These are phyloP conservation scores for Drosophila phalerata DNA, from an alignment of 2,888 invertebrate genomes.

Conservation along the genomic window DNA sequence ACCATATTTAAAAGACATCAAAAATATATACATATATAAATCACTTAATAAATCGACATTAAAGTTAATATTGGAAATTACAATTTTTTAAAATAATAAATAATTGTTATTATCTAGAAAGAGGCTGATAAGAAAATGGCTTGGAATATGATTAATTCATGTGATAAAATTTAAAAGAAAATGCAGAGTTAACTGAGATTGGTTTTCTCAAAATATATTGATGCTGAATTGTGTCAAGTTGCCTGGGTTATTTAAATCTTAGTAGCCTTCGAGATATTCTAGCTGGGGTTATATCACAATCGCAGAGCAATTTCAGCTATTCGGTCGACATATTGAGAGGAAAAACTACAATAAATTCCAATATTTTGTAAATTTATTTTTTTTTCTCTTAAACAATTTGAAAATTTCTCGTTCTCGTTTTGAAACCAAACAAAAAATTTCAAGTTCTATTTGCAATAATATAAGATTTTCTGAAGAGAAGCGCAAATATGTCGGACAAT, in stretches of 20 bases:
- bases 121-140: too few relatives aligned
- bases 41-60: not conserved
- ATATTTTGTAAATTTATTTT: slow-evolving; percentile 25
- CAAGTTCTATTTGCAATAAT: not conserved
- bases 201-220: not conserved
- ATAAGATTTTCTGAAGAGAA: not conserved
- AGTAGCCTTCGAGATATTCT: slow-evolving; percentile 16
- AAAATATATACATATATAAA: not conserved
- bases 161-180: not conserved
- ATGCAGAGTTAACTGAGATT: not conserved
- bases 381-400: not conserved
- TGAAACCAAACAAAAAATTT: not conserved
- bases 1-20: not conserved
- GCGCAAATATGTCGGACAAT: slow-evolving; percentile 22
- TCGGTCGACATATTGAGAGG: slow-evolving; percentile 61
- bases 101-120: too few relatives aligned
- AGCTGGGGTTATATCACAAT: slow-evolving; percentile 30
- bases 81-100: too few relatives aligned
- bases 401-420: slow-evolving; percentile 1
- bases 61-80: not conserved
- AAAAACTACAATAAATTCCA: slow-evolving; percentile 39
- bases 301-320: slow-evolving; percentile 53
- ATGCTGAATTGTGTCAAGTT: not conserved
- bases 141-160: too few relatives aligned
- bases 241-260: slow-evolving; percentile 8